These are phyloP conservation scores for Apus apus DNA, from an alignment of 2,113 vertebrate genomes.

Conservation along the genomic window DNA sequence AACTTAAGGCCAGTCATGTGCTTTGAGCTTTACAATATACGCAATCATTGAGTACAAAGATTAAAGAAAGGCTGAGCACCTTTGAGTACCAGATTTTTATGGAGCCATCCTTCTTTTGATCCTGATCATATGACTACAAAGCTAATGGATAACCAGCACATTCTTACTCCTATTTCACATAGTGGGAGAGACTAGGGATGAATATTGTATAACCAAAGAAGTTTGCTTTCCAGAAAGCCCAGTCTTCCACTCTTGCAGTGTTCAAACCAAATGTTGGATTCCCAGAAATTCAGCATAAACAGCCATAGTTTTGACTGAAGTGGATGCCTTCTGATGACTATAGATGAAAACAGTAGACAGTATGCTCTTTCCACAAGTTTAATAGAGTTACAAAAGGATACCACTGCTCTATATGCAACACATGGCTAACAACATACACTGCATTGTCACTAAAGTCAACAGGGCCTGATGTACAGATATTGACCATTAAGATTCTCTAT, in stretches of 20 bases:
- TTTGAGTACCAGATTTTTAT: neutral
- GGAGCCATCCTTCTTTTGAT: neutral
- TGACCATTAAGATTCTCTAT: slow-evolving; percentile 29
- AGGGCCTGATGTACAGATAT: slow-evolving; percentile 31
- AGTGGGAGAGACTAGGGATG: neutral
- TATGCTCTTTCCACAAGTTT: slow-evolving; percentile 63
- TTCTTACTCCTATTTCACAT: neutral
- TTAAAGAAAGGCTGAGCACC: neutral
- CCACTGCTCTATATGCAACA: slow-evolving; percentile 37
- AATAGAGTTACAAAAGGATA: slow-evolving; percentile 72
- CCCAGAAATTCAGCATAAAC: neutral
- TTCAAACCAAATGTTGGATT: neutral
- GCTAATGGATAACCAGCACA: neutral
- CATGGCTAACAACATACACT: slow-evolving; percentile 50
- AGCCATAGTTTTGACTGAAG: neutral
- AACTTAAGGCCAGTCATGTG: neutral
- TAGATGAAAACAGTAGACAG: neutral
- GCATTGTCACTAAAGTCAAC: slow-evolving; percentile 36
- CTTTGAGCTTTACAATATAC: neutral
- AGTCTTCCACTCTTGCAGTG: neutral
- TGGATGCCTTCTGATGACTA: neutral
- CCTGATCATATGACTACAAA: neutral
- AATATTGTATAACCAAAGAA: neutral
- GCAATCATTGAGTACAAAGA: neutral
- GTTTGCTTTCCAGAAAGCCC: neutral